Evolutionary conservation across 1,140 invertebrate species (phyloP), one percentile per base, ranked within the genome.

Genomic region (Heliconius hermathena): DNA sequence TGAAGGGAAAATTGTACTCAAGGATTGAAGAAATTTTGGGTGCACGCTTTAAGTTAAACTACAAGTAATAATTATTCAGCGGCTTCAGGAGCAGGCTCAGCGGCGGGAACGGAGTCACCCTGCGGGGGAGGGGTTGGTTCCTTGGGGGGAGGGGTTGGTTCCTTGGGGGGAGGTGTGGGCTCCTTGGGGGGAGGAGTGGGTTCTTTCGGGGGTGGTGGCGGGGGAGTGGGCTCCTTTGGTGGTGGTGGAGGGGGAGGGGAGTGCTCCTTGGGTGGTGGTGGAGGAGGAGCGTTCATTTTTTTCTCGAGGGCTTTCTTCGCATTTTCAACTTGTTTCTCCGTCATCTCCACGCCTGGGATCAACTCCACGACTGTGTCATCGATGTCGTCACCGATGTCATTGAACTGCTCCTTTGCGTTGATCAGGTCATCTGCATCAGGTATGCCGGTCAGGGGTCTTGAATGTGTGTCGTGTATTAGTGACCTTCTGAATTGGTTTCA

Each of bases 391-490:
- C 98, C 98, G 95, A 99, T 98, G 90, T 98, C 97, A 95, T 99
- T 99, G 97, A 98, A 99, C 95, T 97, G 98, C 96, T 99, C 99
- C 96, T 99, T 99, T 95, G 99, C 99, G 93, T 97, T 97, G 95
- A 99, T 98, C 95, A 99, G 96, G 95, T 99, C 99, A 97, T 99
- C 99, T 99, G 97, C 88, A 85, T 81, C 88, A 93, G 87, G 86
- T 84, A 86, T 74, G 78, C 76, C 77, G 79, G 83, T 91, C 83
- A 91, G 85, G 80, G 36, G 33, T 72, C 72, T 78, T 80, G 57
- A 73, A 81, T 71, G 72, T 60, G 66, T 54, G 76, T 49, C 36
- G 22, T 66, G 13, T 66, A 9, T 66, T 66, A 66, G 60, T 66
- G 60, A 26, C 60, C 60, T 26, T 66, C 26, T 66, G 60, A 22